These are phyloP conservation scores for Minunthozetes semirufus DNA, from an alignment of 2,888 invertebrate genomes.

Conservation along the genomic window DNA sequence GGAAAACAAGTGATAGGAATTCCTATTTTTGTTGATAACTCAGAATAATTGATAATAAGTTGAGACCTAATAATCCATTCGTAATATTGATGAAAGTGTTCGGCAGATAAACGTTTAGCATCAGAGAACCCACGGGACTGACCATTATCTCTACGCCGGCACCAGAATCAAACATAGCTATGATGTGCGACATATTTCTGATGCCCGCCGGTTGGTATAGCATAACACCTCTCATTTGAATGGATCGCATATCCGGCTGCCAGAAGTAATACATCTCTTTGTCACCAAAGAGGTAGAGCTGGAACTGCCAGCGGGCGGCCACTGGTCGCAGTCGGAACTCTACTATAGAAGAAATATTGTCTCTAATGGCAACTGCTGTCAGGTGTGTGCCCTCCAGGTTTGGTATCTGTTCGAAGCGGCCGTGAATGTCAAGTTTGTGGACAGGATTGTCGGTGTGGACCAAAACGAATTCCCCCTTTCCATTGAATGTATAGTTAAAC, in stretches of 20 bases:
- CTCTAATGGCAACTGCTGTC: slow-evolving; percentile 58
- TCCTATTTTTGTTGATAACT: no score
- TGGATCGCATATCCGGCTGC: slow-evolving; percentile 76
- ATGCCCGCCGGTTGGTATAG: slow-evolving; percentile 85
- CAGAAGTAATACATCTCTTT: slow-evolving; percentile 70
- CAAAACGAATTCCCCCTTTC: slow-evolving; percentile 83
- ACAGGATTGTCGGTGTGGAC: slow-evolving; percentile 67
- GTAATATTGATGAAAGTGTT: slow-evolving; percentile 27
- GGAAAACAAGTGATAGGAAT: no score
- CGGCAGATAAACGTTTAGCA: slow-evolving; percentile 27
- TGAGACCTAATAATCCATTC: background rate
- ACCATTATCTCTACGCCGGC: slow-evolving; percentile 86
- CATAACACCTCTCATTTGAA: slow-evolving; percentile 83
- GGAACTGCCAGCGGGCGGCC: slow-evolving; percentile 82
- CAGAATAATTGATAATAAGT: no score
- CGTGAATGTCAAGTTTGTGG: slow-evolving; percentile 61
- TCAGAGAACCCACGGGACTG: slow-evolving; percentile 37
- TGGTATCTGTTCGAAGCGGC: slow-evolving; percentile 43
- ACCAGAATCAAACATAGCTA: slow-evolving; percentile 88
- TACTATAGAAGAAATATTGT: slow-evolving; percentile 73
- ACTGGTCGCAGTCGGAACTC: slow-evolving; percentile 78
- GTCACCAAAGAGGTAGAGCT: slow-evolving; percentile 82
- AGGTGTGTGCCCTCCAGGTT: slow-evolving; percentile 41
- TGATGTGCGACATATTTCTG: slow-evolving; percentile 85
- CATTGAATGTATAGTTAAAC: slow-evolving; percentile 84